Base-by-base conservation (phyloP, 2,113 vertebrate species). In the Toxostoma redivivum region DNA sequence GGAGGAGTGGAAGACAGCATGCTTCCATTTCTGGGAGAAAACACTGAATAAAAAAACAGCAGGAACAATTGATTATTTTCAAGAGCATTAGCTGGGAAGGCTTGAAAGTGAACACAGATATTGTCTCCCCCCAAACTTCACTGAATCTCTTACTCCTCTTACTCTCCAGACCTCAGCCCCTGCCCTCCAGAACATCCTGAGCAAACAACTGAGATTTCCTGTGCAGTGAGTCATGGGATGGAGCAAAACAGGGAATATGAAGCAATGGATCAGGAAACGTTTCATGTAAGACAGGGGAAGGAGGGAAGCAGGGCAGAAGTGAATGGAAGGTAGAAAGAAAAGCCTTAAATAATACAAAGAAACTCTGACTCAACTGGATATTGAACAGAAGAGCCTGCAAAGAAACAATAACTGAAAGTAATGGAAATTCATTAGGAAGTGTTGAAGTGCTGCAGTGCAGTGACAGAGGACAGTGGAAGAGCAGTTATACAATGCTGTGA, bases 251-350 rank as follows among this genome's bases (percentile, higher is more conserved):
- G 87, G 44, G 66, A 83, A 81, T 4, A 1, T 0, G 0, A 78
- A 95, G 60, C 45, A 89, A 45, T 88, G 80, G 76, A 90, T 79
- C 51, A 92, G 94, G 79, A 96, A 96, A 66, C 53, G 81, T 65
- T 94, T 60, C 18, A 22, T 28, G 30, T 48, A 61, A 89, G 37
- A 96, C 57, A 48, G 11, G 82, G 42, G 37, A 76, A 69, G 65
- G 58, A 94, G 61, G 57, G 71, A 94, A 92, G 42, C 58, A 94
- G 85, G 53, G n/a, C 51, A 93, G 81, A 95, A 95, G 88, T 23
- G 31, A 92, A 71, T 8, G 18, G 38, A 90, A 95, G 18, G 51
- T 74, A 81, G 64, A 86, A 53, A 70, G 47, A 95, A 85, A 92
- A 93, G 31, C 20, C 47, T 40, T 31, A 33, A 44, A 13, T 11